Conservation (phyloP, 2,888 invertebrate species). For the Gisinianus flammeolus region DNA sequence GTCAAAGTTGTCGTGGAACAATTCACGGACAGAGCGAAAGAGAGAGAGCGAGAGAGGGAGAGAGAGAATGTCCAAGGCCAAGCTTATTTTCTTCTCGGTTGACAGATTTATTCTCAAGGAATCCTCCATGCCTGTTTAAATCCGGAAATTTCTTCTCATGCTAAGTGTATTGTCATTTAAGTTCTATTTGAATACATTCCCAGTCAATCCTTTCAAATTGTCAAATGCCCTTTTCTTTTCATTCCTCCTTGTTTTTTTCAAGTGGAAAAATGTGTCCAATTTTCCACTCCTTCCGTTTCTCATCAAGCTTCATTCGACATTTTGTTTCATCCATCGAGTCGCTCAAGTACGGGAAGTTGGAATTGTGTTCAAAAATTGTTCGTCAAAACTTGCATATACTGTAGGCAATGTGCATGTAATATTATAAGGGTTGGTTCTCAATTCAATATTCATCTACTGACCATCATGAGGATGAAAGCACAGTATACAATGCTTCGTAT, state of each 20-base stretch:
- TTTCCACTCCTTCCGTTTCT: no score
- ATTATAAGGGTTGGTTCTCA: no score
- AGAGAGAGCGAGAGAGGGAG: not conserved
- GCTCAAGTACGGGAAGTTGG: no score
- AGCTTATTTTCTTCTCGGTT: constrained; percentile 1
- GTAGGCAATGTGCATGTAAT: no score
- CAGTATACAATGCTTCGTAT: no score
- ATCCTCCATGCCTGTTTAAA: not conserved
- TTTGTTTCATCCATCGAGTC: no score
- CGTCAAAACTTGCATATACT: no score
- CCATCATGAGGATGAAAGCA: no score
- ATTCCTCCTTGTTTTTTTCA: not conserved
- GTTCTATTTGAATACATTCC: not conserved
- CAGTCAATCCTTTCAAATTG: not conserved
- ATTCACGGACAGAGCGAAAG: not conserved
- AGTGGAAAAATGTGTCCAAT: not conserved
- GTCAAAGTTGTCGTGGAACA: not conserved
- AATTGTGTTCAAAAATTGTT: no score
- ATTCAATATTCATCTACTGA: no score
- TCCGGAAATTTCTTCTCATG: not conserved
- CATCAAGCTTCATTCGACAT: no score
- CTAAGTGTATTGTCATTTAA: constrained; percentile 16
- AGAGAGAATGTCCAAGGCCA: not conserved
- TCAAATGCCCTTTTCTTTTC: not conserved
- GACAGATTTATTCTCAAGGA: constrained; percentile 8